Percentiles rank a stretch among this genome's conserved stretches.
phyloP scores from a whole-genome alignment of 1,140 invertebrate species.

The Rhopalosiphum padi region DNA sequence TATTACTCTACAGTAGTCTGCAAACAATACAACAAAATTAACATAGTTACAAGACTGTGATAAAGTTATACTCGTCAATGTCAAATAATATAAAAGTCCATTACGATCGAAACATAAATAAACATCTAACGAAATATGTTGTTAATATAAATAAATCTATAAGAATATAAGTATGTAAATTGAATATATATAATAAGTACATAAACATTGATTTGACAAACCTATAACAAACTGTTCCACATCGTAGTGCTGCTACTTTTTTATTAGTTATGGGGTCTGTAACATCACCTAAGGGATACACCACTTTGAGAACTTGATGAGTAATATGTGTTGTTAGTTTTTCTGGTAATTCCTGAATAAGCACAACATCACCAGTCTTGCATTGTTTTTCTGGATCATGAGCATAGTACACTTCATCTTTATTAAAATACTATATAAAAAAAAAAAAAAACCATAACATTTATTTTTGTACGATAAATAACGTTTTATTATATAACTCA shows the following conservation, averaged over 20 bases:
- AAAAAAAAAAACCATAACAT: conserved; percentile 14
- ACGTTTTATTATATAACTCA: conserved; percentile 62
- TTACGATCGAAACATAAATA: not conserved
- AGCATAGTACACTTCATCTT: conserved; percentile 75
- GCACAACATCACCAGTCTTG: conserved; percentile 81
- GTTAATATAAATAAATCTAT: not conserved
- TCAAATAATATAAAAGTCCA: not conserved
- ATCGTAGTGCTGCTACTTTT: conserved; percentile 69
- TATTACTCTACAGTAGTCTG: no score
- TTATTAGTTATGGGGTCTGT: conserved; percentile 84
- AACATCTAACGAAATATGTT: not conserved
- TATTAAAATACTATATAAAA: conserved; percentile 76
- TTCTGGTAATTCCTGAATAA: conserved; percentile 76
- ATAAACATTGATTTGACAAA: conserved; percentile 60
- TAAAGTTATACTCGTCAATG: not conserved
- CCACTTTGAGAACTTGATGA: conserved; percentile 79
- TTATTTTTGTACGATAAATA: not conserved
- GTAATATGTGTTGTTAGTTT: conserved; percentile 78
- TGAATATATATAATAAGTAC: not conserved
- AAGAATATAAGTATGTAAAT: not conserved
- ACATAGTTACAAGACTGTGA: no score
- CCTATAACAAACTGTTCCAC: conserved; percentile 69
- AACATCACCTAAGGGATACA: conserved; percentile 82
- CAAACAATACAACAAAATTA: not conserved
- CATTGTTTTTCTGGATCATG: conserved; percentile 78